phyloP scores from a whole-genome alignment of 2,888 invertebrate species.

The Drosophila meridiana region DNA sequence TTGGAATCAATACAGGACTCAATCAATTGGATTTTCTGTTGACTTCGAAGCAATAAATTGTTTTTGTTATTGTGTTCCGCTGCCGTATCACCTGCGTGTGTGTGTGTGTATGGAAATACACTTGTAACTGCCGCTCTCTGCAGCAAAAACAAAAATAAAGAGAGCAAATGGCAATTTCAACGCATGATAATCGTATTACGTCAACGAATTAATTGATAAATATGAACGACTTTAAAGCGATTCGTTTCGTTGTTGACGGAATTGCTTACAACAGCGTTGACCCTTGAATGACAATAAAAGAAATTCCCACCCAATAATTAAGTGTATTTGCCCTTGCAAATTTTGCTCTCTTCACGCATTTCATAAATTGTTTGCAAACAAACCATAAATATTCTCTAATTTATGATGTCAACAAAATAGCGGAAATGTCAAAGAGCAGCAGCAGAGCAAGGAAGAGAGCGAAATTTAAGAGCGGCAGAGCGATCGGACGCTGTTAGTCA shows the following conservation, averaged over 20 bases:
- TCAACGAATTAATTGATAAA: constrained; percentile 61
- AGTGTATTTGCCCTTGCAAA: constrained; percentile 6
- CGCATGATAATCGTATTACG: constrained; percentile 63
- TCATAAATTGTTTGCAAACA: constrained; percentile 55
- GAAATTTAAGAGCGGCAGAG: constrained; percentile 26
- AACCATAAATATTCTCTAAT: constrained; percentile 41
- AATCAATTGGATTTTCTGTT: constrained; percentile 39
- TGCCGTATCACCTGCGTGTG: constrained; percentile 4
- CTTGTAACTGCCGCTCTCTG: not conserved
- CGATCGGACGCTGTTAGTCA: not conserved
- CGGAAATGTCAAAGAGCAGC: constrained; percentile 17
- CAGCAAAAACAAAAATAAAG: not conserved
- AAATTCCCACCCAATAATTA: not conserved
- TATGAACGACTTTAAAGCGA: constrained; percentile 25
- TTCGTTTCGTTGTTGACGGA: constrained; percentile 43
- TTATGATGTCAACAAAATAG: constrained; percentile 50
- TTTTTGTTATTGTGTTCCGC: constrained; percentile 33
- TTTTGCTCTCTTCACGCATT: constrained; percentile 3
- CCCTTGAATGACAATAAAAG: not conserved
- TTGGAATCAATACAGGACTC: constrained; percentile 35
- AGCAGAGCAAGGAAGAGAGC: not conserved
- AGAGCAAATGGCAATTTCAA: constrained; percentile 45
- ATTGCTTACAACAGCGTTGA: constrained; percentile 13
- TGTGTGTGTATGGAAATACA: not conserved
- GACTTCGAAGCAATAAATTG: constrained; percentile 41